Conservation (phyloP, 2,113 vertebrate genomes). For the Meles meles region DNA sequence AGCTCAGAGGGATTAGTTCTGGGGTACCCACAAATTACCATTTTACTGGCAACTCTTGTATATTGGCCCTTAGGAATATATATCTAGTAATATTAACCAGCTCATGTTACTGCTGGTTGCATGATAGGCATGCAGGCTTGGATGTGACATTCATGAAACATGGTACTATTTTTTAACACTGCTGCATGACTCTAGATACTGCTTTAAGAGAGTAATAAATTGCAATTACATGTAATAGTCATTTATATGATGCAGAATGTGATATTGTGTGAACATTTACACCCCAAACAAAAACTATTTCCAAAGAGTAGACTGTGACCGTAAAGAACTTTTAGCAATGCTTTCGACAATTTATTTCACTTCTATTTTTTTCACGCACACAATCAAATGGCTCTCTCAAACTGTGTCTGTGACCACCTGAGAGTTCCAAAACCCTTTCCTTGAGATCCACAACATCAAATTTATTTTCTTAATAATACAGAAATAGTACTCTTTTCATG, state of each 20-base stretch:
- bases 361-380: not conserved
- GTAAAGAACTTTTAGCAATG: not conserved
- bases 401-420: not conserved
- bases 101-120: not conserved
- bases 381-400: not conserved
- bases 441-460: not conserved
- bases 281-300: not conserved
- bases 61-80: not conserved
- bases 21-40: not conserved
- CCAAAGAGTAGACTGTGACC: not conserved
- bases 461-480: not conserved
- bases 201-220: not conserved
- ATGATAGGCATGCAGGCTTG: not conserved
- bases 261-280: not conserved
- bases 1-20: not conserved
- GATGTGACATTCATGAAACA: not conserved
- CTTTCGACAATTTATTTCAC: not conserved
- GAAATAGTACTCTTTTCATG: not conserved
- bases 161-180: not conserved
- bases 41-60: not conserved
- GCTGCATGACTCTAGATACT: not conserved
- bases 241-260: not conserved
- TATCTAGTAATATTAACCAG: not conserved
- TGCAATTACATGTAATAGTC: not conserved
- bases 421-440: not conserved